Conservation (phyloP, 1,140 invertebrate genomes). For the Tyrophagus putrescentiae region DNA sequence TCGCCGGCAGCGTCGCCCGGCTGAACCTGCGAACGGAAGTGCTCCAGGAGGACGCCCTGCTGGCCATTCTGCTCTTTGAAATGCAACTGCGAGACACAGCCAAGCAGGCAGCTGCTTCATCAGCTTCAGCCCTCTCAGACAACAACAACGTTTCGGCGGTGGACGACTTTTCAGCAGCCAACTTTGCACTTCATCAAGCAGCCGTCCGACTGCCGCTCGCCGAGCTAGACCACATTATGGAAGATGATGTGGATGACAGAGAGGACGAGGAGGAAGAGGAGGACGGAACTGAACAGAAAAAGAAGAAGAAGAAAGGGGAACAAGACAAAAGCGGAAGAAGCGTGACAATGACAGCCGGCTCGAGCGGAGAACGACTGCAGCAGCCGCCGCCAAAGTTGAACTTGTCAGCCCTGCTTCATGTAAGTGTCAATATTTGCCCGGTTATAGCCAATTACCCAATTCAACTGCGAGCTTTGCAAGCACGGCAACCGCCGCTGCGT, state of each 20-base stretch:
- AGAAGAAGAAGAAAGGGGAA: conserved; percentile 4
- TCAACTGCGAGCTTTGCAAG: conserved; percentile 33
- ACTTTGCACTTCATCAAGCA: too few relatives aligned
- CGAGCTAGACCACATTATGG: background rate
- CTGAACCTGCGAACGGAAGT: background rate
- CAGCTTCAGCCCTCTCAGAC: background rate
- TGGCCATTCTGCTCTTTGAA: background rate
- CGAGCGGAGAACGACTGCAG: background rate
- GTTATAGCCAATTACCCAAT: conserved; percentile 12
- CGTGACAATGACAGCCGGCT: background rate
- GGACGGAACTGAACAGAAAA: background rate
- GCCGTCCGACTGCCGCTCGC: too few relatives aligned
- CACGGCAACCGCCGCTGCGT: conserved; percentile 32
- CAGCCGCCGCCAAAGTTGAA: background rate
- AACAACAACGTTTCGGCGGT: too few relatives aligned
- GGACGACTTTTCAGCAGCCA: too few relatives aligned
- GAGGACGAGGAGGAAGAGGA: conserved; percentile 4
- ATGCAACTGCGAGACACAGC: background rate
- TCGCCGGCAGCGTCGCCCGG: too few relatives aligned
- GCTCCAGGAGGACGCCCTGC: background rate
- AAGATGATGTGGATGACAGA: background rate
- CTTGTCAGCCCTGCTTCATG: background rate
- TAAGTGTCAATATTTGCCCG: conserved; percentile 13
- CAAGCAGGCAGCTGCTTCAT: background rate
- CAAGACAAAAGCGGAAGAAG: background rate